Evolutionary conservation across 2,113 vertebrate species (phyloP), one percentile per base, ranked within the genome.

Genomic region (Plestiodon gilberti): DNA sequence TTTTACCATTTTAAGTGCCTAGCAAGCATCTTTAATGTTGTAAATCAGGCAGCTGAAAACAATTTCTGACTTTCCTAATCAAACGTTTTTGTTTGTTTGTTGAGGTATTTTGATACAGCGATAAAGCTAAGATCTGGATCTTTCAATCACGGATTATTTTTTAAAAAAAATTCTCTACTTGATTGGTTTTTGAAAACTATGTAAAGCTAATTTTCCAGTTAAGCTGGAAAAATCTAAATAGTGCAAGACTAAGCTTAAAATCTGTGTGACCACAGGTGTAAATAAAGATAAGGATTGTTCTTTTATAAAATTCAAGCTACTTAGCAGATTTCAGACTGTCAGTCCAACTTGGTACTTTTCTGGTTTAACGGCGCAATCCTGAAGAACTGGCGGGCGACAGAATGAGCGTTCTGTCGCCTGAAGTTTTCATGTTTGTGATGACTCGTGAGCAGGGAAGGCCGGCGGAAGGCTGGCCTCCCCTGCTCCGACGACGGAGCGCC

Each of bases 31-130:
- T 81, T 73, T 83, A 38, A 76, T 70, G 4, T 35, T 90, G 18
- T 85, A 80, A 89, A 75, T 10, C 85, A 59, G 64, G 55, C 40
- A 91, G 52, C 10, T 38, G 70, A 87, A 88, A 38, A 83, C 87
- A 33, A 0, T 61, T 25, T 40, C 57, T 71, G 87, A 61, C 30
- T 89, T 91, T 88, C n/a, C 52, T 82, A n/a, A 77, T 81, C 38
- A 92, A 88, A 93, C 77, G 43, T 38, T 79, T 83, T 57, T 59
- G 17, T 78, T 43, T 18, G 69, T 38, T 61, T 57, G 86, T 17
- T 38, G 78, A 35, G 17, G 69, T 86, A 23, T 81, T 3, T 7
- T 76, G 86, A 30, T 77, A 6, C 20, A 85, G 61, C 87, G 89
- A 65, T 83, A 82, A 83, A 84, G 3, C 0, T 87, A 43, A 48